Evolutionary conservation across 2,113 vertebrate genomes (phyloP).

Genomic region (Uropsilus gracilis): DNA sequence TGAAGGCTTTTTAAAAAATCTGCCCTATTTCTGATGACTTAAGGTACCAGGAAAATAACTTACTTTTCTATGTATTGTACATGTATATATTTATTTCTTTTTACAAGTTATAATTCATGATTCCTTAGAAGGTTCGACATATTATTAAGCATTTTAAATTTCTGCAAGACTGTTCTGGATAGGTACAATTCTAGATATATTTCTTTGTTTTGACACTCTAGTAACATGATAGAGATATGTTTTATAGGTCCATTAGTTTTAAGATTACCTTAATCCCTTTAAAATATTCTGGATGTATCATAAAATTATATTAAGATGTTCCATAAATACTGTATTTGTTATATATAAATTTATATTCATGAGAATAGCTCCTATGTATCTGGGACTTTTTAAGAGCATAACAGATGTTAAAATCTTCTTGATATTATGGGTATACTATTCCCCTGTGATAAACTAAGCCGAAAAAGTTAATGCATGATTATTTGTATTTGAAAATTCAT

Average conservation of each 20-base stretch:
- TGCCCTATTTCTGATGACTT: constrained; percentile 46
- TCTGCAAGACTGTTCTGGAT: neutral
- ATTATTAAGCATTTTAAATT: neutral
- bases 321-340: neutral
- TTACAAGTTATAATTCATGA: constrained; percentile 26
- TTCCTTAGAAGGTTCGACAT: neutral
- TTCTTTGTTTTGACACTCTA: constrained; percentile 1
- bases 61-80: constrained; percentile 17
- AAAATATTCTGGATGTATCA: neutral
- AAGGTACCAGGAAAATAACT: constrained; percentile 36
- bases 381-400: neutral
- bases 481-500: neutral
- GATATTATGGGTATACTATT: neutral
- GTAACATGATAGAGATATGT: neutral
- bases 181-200: neutral
- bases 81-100: neutral
- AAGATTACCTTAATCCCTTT: neutral
- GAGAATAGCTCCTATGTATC: neutral
- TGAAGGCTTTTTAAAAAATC: constrained; percentile 46
- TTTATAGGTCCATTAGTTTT: constrained; percentile 6
- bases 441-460: neutral
- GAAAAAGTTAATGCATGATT: neutral
- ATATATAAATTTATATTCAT: neutral
- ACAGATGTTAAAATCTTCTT: neutral
- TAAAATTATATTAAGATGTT: neutral